Base-by-base conservation (phyloP, 2,113 vertebrate species). In the Nematolebias whitei region DNA sequence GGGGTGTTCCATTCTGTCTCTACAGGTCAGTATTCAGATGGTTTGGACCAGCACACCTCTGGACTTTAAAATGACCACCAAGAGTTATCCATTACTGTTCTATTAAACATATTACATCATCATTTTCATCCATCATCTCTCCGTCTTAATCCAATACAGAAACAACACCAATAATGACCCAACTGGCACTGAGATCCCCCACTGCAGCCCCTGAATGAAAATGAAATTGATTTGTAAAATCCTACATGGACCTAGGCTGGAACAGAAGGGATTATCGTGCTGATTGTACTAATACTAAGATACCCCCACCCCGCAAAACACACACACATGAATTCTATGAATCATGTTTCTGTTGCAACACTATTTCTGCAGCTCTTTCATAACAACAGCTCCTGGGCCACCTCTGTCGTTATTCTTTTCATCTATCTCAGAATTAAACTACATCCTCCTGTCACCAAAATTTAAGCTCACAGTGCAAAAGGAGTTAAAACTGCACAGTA, bases 21-120 rank as follows among this genome's bases (percentile, higher is more conserved):
- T 54, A 60, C 77, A 64, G 83, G 40, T 66, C 59, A 81, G 74
- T 76, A 73, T 80, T 85, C 71, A 62, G 58, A 85, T 82, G 63
- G 68, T 51, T 20, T 71, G 35, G 76, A 69, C 64, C 41, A 47
- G 67, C 61, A 85, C 80, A 77, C 79, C 35, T 67, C 22, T 56
- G 61, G 59, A 68, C 80, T 53, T 76, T 45, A 23, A 22, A 49
- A 58, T 9, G 51, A 71, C 63, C 65, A 47, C n/a, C n/a, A n/a
- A n/a, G n/a, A n/a, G n/a, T n/a, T n/a, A n/a, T n/a, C n/a, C n/a
- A n/a, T n/a, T n/a, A n/a, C n/a, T n/a, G n/a, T n/a, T n/a, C n/a
- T n/a, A n/a, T n/a, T n/a, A n/a, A n/a, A n/a, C n/a, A n/a, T n/a
- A n/a, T n/a, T n/a, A n/a, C n/a, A n/a, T n/a, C n/a, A n/a, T n/a